These are phyloP conservation scores for Bombus sibiricus DNA, from an alignment of 1,140 invertebrate genomes.

Conservation along the genomic window DNA sequence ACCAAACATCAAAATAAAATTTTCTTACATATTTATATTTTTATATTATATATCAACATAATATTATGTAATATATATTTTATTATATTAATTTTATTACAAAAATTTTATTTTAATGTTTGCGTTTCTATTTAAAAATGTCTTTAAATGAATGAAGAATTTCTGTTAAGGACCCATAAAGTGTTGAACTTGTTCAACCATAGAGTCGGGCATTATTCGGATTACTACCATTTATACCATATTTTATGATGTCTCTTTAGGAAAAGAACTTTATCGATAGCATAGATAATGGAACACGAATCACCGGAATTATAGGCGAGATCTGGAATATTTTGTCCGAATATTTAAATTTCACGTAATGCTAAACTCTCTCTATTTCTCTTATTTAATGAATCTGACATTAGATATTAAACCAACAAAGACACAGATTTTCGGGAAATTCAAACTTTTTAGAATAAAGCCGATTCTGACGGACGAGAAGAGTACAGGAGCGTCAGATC, in stretches of 20 bases:
- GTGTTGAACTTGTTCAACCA: too few species aligned
- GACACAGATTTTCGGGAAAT: background rate
- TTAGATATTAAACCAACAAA: constrained; percentile 17
- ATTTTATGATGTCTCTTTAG: constrained; percentile 14
- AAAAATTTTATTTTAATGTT: background rate
- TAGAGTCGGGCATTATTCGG: too few species aligned
- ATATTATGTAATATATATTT: too few species aligned
- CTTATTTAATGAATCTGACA: too few species aligned
- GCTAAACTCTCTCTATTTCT: background rate
- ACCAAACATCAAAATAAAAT: too few species aligned
- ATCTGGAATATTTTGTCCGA: constrained; percentile 53
- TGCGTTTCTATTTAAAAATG: background rate
- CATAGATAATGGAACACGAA: constrained; percentile 37
- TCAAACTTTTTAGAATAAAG: constrained; percentile 54
- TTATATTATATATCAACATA: too few species aligned
- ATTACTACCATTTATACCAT: background rate
- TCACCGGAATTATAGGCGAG: constrained; percentile 43
- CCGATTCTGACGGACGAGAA: constrained; percentile 6
- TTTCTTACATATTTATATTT: too few species aligned
- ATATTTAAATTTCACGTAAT: constrained; percentile 65
- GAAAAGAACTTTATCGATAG: constrained; percentile 10
- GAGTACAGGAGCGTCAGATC: constrained; percentile 6
- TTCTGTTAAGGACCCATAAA: too few species aligned
- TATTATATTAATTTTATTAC: too few species aligned
- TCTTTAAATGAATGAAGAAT: too few species aligned